Evolutionary conservation across 2,888 invertebrate species (phyloP).

Genomic region (Pyrrhia umbra): DNA sequence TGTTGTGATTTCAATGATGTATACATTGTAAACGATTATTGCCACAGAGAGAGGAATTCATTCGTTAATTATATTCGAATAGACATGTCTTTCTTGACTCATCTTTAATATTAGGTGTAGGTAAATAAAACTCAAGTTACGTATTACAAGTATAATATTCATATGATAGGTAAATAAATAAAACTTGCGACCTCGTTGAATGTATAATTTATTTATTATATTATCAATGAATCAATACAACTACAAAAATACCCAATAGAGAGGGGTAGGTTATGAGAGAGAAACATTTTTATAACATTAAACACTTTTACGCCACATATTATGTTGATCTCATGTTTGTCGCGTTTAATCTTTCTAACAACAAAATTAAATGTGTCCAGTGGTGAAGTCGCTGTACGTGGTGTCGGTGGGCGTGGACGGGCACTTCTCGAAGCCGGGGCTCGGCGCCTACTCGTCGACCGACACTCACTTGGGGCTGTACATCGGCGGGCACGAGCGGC

Average conservation of each 20-base stretch:
- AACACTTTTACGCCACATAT: too few relatives aligned
- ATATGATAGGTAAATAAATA: not conserved
- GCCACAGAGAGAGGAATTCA: too few relatives aligned
- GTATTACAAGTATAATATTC: not conserved
- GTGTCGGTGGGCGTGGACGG: constrained; percentile 97
- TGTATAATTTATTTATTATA: not conserved
- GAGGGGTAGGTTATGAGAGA: too few relatives aligned
- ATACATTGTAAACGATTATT: too few relatives aligned
- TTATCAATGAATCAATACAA: too few relatives aligned
- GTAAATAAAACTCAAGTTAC: not conserved
- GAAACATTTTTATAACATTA: too few relatives aligned
- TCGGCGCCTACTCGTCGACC: constrained; percentile 93
- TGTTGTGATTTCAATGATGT: too few relatives aligned
- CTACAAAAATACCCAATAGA: too few relatives aligned
- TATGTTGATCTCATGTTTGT: too few relatives aligned
- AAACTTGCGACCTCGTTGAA: not conserved
- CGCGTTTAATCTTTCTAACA: not conserved
- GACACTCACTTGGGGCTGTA: constrained; percentile 96
- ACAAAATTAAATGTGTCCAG: constrained; percentile 79
- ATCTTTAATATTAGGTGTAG: not conserved
- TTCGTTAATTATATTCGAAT: not conserved
- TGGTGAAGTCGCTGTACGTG: constrained; percentile 97
- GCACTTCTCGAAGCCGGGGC: constrained; percentile 92
- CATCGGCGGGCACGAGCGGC: constrained; percentile 94
- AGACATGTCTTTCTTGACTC: not conserved